Conservation (phyloP, 2,797 vertebrate genomes). For the Macrochelys suwanniensis region DNA sequence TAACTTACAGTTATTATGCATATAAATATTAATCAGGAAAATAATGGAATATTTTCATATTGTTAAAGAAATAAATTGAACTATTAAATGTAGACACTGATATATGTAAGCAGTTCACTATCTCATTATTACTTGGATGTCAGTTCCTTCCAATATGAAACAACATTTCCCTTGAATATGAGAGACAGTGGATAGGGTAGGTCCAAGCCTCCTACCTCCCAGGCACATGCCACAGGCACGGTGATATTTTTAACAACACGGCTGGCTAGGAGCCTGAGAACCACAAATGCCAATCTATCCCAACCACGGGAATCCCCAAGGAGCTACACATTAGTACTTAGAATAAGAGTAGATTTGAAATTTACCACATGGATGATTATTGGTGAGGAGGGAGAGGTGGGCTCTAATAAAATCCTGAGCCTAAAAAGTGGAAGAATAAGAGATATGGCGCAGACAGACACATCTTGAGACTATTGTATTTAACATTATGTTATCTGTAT, state of each 20-base stretch:
- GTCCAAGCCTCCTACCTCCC: not conserved
- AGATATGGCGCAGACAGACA: too few species aligned
- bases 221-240: not conserved
- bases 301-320: not conserved
- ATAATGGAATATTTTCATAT: not conserved
- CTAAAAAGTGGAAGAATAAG: not conserved
- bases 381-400: not conserved
- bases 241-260: not conserved
- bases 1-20: not conserved
- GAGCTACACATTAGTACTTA: not conserved
- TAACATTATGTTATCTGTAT: too few species aligned
- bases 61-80: not conserved
- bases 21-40: not conserved
- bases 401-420: not conserved
- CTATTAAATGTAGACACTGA: not conserved
- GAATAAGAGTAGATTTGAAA: not conserved
- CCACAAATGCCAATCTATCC: not conserved
- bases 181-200: accelerated
- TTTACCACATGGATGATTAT: accelerated
- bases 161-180: not conserved
- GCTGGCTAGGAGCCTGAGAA: accelerated
- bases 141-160: not conserved
- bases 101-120: not conserved
- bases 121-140: not conserved
- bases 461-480: too few species aligned